Base-by-base conservation (phyloP, 2,113 vertebrate species). In the Desmodus rotundus region DNA sequence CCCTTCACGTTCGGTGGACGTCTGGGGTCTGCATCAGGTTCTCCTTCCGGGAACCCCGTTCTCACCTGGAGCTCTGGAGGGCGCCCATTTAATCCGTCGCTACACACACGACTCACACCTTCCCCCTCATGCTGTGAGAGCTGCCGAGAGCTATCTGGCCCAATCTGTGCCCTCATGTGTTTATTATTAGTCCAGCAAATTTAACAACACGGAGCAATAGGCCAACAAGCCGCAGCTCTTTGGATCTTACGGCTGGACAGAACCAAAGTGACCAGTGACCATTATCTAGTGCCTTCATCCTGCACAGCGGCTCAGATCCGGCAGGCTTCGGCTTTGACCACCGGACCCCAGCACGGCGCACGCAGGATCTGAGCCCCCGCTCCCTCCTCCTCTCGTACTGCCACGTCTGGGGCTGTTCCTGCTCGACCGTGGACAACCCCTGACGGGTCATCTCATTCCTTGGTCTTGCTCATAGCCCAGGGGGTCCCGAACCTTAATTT, bases 1-100 rank as follows among this genome's bases (percentile, higher is more conserved):
- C 26, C 41, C 33, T 65, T 61, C 58, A 93, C 52, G 24, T 80
- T 50, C 43, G 50, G 26, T 47, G 47, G 72, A 54, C 7, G 4
- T 45, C 74, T 94, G 87, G n/a, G 80, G 56, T 65, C 78, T 81
- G 28, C 3, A 41, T 33, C 61, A 47, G 82, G 38, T 54, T 58
- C 84, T 76, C 15, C 68, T 87, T 65, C 36, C 54, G 74, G 13
- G 77, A 74, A 33, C 38, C 33, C 7, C 13, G 28, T 45, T 83
- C 58, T 58, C 12, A 14, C 67, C 58, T 19, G 45, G 82, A 63
- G 8, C 58, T 90, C 24, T 45, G 45, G 38, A 54, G 72, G 73
- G 43, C 41, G 4, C 26, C 52, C 67, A 24, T 67, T 85, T 43
- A n/a, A 74, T 78, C 43, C 2, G 4, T 3, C 43, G 36, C 72